Percentiles rank a stretch among this genome's conserved stretches.
phyloP scores from a whole-genome alignment of 64 coral and sea anemone genomes.

The Anthopleura sola region DNA sequence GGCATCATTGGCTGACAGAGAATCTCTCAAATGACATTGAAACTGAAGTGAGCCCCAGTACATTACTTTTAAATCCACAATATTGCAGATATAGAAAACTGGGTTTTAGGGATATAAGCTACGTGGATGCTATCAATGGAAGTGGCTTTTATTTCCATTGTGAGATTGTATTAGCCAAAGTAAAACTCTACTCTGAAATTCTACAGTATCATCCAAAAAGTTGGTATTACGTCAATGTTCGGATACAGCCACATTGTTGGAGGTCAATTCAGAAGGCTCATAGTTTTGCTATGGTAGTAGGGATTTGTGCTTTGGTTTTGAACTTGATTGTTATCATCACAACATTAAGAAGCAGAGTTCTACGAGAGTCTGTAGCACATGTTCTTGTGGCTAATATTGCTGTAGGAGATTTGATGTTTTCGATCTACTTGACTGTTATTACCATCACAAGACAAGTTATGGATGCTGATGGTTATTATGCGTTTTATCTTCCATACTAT shows the following conservation, averaged over 20 bases:
- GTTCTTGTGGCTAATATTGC: too few relatives aligned
- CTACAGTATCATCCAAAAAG: not conserved
- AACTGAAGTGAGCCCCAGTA: too few relatives aligned
- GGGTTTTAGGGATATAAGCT: not conserved
- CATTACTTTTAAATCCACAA: too few relatives aligned
- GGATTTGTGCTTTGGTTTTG: not conserved
- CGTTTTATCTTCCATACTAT: not conserved
- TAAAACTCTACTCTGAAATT: too few relatives aligned
- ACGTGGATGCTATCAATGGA: too few relatives aligned
- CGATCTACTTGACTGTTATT: not conserved
- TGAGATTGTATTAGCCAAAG: too few relatives aligned
- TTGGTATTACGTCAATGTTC: not conserved
- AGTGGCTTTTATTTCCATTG: too few relatives aligned
- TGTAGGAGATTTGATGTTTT: not conserved
- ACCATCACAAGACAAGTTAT: not conserved
- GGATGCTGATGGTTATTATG: not conserved
- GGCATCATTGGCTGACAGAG: too few relatives aligned
- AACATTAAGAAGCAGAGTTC: too few relatives aligned
- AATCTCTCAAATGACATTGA: not conserved
- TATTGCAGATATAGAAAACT: not conserved
- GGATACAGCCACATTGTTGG: not conserved
- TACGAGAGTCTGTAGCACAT: too few relatives aligned
- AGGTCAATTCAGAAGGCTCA: not conserved
- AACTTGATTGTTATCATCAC: not conserved
- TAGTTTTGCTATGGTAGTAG: not conserved